phyloP scores from a whole-genome alignment of 2,888 invertebrate species.

The Lasioglossum malachurum region DNA sequence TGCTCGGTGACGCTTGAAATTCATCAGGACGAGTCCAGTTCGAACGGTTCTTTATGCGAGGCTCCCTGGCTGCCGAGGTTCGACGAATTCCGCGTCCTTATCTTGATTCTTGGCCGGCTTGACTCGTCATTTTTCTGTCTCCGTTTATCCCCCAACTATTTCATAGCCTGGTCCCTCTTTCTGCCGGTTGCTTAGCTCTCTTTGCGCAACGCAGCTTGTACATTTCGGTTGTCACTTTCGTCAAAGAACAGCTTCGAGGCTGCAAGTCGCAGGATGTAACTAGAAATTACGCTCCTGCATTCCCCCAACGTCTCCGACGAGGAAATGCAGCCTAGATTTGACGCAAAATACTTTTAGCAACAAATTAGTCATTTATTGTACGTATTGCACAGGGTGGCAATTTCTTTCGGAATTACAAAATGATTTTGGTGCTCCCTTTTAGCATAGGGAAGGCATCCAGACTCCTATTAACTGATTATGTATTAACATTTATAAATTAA shows the following conservation, averaged over 20 bases:
- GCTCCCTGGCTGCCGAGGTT: constrained; percentile 5
- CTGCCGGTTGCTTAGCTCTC: constrained; percentile 23
- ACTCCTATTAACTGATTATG: too few species aligned
- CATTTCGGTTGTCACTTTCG: constrained; percentile 59
- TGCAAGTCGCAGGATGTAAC: neutral
- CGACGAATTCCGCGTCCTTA: constrained; percentile 26
- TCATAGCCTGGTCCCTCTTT: neutral
- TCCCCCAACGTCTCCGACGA: constrained; percentile 41
- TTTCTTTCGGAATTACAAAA: neutral
- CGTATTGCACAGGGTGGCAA: too few species aligned
- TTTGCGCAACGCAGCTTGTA: constrained; percentile 33
- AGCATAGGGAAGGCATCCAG: neutral
- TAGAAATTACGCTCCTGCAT: constrained; percentile 54
- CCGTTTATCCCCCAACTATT: neutral
- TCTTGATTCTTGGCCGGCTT: constrained; percentile 19
- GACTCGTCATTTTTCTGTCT: neutral
- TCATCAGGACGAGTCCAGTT: constrained; percentile 5
- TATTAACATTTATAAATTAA: too few species aligned
- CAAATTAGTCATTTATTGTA: too few species aligned
- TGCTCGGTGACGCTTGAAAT: constrained; percentile 28
- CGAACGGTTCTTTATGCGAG: constrained; percentile 40
- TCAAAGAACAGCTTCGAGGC: constrained; percentile 49
- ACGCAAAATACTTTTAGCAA: too few species aligned
- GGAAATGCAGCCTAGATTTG: neutral
- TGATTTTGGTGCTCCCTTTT: neutral